Percentiles rank a stretch among this genome's conserved stretches.
phyloP scores from a whole-genome alignment of 1,140 invertebrate genomes.

The Penaeus indicus region DNA sequence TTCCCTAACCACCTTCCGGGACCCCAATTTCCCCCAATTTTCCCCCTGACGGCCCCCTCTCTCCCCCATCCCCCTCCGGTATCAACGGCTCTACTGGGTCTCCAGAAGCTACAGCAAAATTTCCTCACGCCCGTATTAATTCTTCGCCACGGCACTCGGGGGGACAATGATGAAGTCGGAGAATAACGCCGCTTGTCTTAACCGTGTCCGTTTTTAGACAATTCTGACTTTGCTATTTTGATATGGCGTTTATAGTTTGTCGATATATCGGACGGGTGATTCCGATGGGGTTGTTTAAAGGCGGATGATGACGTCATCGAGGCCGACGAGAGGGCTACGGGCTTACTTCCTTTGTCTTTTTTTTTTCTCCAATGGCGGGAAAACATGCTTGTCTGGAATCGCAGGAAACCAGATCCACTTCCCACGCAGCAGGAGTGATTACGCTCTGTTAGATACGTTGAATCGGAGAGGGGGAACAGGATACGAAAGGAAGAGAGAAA shows the following conservation, averaged over 20 bases:
- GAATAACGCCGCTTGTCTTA: constrained; percentile 60
- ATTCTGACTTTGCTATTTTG: constrained; percentile 59
- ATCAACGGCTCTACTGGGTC: constrained; percentile 58
- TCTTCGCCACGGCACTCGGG: constrained; percentile 49
- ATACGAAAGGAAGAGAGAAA: too few relatives aligned
- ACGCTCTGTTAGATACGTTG: neutral
- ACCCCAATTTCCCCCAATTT: constrained; percentile 54
- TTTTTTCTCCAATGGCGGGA: neutral
- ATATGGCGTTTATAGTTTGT: constrained; percentile 56
- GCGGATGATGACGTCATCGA: too few relatives aligned
- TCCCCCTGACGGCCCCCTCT: constrained; percentile 8
- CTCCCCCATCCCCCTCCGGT: constrained; percentile 24
- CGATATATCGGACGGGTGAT: constrained; percentile 57
- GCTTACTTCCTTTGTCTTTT: neutral
- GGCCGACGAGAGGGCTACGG: too few relatives aligned
- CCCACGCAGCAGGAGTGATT: neutral
- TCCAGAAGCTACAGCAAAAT: constrained; percentile 58
- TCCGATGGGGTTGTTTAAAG: neutral
- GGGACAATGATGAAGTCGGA: constrained; percentile 57
- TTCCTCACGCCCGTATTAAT: constrained; percentile 61
- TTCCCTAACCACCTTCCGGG: constrained; percentile 62
- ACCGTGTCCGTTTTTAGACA: constrained; percentile 46
- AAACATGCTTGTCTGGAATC: too few relatives aligned
- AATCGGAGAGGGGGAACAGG: too few relatives aligned
- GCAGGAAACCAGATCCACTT: too few relatives aligned